Percentiles rank a stretch among this genome's conserved stretches.
Evolutionary conservation across 2,888 invertebrate genomes (phyloP).

Genomic region (Athetis lepigone): DNA sequence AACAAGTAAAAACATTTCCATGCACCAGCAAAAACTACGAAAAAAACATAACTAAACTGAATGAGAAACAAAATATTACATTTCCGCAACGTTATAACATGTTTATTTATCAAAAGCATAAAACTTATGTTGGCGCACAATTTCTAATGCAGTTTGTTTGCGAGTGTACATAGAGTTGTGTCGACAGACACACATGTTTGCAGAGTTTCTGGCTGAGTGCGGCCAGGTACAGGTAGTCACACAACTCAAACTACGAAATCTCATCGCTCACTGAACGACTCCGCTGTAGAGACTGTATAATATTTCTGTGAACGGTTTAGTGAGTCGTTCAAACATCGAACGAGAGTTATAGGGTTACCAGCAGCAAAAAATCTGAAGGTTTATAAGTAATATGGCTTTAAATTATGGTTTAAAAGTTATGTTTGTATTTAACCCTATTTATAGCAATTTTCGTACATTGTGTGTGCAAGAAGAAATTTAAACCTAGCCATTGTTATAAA

Average conservation of each 20-base stretch:
- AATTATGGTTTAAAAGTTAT: too few relatives aligned
- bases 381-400: neutral
- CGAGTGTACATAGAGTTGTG: slow-evolving; percentile 45
- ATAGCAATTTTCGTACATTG: too few relatives aligned
- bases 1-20: too few relatives aligned
- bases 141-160: slow-evolving; percentile 55
- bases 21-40: neutral
- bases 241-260: slow-evolving; percentile 51
- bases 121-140: slow-evolving; percentile 44
- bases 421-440: too few relatives aligned
- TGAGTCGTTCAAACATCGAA: slow-evolving; percentile 32
- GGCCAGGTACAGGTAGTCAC: slow-evolving; percentile 39
- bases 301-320: slow-evolving; percentile 48
- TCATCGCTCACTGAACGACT: slow-evolving; percentile 47
- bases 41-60: neutral
- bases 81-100: slow-evolving; percentile 19
- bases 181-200: slow-evolving; percentile 44
- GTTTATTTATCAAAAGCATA: slow-evolving; percentile 41
- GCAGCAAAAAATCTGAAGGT: neutral
- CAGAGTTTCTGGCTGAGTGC: slow-evolving; percentile 44
- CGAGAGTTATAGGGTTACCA: slow-evolving; percentile 38
- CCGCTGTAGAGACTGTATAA: slow-evolving; percentile 29
- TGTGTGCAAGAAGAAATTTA: too few relatives aligned
- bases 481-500: too few relatives aligned
- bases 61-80: slow-evolving; percentile 1